phyloP scores from a whole-genome alignment of 2,888 invertebrate species.

The Diogma glabrata region DNA sequence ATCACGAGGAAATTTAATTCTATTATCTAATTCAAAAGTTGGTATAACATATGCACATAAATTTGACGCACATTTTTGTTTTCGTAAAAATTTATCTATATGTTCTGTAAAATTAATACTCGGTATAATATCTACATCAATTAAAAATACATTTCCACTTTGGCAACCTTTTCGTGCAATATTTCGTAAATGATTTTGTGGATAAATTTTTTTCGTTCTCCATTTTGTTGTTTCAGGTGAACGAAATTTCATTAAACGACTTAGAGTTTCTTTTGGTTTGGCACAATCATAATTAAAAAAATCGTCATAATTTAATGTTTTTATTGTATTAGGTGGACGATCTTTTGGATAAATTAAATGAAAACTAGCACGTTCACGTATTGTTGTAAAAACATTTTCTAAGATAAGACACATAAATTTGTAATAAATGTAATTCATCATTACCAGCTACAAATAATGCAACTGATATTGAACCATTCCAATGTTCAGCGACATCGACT shows the following conservation, averaged over 20 bases:
- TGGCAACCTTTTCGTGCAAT: slow-evolving; percentile 77
- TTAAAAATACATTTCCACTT: slow-evolving; percentile 66
- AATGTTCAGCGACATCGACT: slow-evolving; percentile 66
- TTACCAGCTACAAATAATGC: slow-evolving; percentile 71
- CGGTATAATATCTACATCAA: slow-evolving; percentile 82
- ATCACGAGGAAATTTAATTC: slow-evolving; percentile 67
- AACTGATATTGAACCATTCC: slow-evolving; percentile 76
- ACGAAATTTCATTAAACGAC: slow-evolving; percentile 46
- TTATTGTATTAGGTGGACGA: slow-evolving; percentile 33
- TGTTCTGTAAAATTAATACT: slow-evolving; percentile 57
- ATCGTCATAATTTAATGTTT: slow-evolving; percentile 28
- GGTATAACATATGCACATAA: slow-evolving; percentile 82
- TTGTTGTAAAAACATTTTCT: slow-evolving; percentile 59
- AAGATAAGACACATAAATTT: slow-evolving; percentile 64
- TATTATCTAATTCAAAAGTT: slow-evolving; percentile 74
- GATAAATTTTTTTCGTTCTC: slow-evolving; percentile 67
- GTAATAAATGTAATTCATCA: slow-evolving; percentile 59
- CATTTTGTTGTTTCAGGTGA: slow-evolving; percentile 54
- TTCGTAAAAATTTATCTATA: slow-evolving; percentile 55
- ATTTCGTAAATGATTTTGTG: slow-evolving; percentile 82
- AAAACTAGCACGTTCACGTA: slow-evolving; percentile 61
- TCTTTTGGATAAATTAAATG: slow-evolving; percentile 62
- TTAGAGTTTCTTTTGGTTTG: slow-evolving; percentile 51
- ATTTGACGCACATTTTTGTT: slow-evolving; percentile 44
- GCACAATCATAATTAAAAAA: slow-evolving; percentile 46